Percentiles rank a stretch among this genome's conserved stretches.
phyloP scores from a whole-genome alignment of 2,888 invertebrate genomes.

The Cabera pusaria region DNA sequence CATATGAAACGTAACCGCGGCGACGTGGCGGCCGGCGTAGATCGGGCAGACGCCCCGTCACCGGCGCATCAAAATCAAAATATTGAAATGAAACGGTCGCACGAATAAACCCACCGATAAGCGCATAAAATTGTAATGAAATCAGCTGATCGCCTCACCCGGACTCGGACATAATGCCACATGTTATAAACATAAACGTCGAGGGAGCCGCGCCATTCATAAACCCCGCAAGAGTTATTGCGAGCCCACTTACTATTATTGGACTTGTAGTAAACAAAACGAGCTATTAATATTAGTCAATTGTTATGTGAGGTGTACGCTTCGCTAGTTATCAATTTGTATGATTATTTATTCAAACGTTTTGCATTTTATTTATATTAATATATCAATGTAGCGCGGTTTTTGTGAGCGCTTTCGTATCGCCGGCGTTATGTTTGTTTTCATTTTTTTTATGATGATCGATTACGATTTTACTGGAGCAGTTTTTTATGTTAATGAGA shows the following conservation, averaged over 20 bases:
- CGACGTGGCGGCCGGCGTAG: neutral
- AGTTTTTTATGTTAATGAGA: slow-evolving; percentile 17
- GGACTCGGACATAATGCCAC: slow-evolving; percentile 20
- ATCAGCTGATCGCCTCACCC: slow-evolving; percentile 25
- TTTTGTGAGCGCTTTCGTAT: slow-evolving; percentile 17
- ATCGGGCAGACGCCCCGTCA: slow-evolving; percentile 1
- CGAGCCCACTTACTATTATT: slow-evolving; percentile 47
- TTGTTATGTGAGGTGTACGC: slow-evolving; percentile 31
- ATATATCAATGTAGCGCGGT: slow-evolving; percentile 23
- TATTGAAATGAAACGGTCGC: slow-evolving; percentile 2
- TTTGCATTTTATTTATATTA: slow-evolving; percentile 23
- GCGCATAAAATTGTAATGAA: slow-evolving; percentile 27
- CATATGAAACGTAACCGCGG: neutral
- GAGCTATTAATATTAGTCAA: slow-evolving; percentile 39
- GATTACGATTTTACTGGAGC: slow-evolving; percentile 19
- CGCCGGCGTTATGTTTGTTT: slow-evolving; percentile 18
- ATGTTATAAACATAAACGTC: slow-evolving; percentile 59
- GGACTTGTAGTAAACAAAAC: slow-evolving; percentile 56
- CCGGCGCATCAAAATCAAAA: slow-evolving; percentile 8
- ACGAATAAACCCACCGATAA: slow-evolving; percentile 18
- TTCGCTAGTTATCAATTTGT: slow-evolving; percentile 25
- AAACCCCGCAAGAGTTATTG: slow-evolving; percentile 62
- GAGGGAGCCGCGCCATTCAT: slow-evolving; percentile 57
- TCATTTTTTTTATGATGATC: slow-evolving; percentile 26
- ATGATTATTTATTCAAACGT: slow-evolving; percentile 33